Evolutionary conservation across 2,888 invertebrate genomes (phyloP), one percentile per base, ranked within the genome.

Genomic region (Polymixis lichenea): DNA sequence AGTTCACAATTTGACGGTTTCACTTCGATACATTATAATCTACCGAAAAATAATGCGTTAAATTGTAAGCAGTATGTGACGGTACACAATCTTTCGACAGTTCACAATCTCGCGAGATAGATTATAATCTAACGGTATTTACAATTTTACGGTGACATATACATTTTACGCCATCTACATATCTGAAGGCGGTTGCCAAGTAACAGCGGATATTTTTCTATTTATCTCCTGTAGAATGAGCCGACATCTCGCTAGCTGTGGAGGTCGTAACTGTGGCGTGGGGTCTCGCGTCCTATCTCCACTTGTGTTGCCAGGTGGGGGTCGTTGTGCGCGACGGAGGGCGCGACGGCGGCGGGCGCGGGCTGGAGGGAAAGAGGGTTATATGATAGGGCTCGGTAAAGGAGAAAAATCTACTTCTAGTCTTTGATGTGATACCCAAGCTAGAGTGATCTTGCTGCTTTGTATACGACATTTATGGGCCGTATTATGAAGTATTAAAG

Each of bases 211-310:
- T 96, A 98, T 97, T 94, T 98, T 98, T 75, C 98, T 97, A 92
- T 98, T 98, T 74, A 98, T 97, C 94, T 98, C 98, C 32, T 97
- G 97, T 53, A 98, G 95, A 82, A 98, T 98, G 25, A 98, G 96
- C 11, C 97, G 96, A 91, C 98, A 98, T 51, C 98, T 97, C 22
- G 97, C 96, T 61, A 98, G 97, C 90, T 98, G 98, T 70, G 98
- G 98, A 91, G 96, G 93, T 89, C 96, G 83, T 87, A 97, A 88
- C 92, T 91, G 97, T 82, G 95, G 97, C 90, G 94, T 97, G 92
- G 93, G 89, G 81, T 94, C 95, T 2, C 95, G 88, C 0, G 93
- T 86, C 43, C 89, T 58, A 0, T 88, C 85, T 11, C 92, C 88
- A 0, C 93, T 92, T 32, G 75, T 90, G 49, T 81, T 74, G 4